Conservation (phyloP, 2,113 vertebrate species). For the Ornithorhynchus anatinus region DNA sequence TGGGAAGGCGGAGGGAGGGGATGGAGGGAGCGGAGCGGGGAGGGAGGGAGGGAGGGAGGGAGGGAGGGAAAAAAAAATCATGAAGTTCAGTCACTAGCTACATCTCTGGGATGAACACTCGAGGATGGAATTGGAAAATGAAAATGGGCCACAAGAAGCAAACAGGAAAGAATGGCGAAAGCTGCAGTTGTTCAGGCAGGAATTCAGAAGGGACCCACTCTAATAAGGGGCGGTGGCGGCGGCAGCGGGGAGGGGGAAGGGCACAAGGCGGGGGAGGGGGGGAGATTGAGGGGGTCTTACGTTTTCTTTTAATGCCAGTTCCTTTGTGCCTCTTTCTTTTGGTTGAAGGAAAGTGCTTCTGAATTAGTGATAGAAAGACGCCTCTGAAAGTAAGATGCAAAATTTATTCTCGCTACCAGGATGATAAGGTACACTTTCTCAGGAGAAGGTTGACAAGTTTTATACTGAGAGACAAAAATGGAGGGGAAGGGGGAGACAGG, state of each 20-base stretch:
- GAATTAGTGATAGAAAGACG: conserved; percentile 94
- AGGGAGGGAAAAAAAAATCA: not conserved
- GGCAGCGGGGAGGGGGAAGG: not conserved
- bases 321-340: conserved; percentile 91
- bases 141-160: not conserved
- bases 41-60: not conserved
- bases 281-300: conserved; percentile 70
- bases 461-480: not conserved
- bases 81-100: not conserved
- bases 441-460: not conserved
- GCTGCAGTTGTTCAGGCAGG: too few relatives aligned
- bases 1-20: not conserved
- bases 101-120: not conserved
- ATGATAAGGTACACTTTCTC: not conserved
- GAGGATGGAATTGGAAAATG: not conserved
- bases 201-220: too few relatives aligned
- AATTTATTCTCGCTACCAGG: conserved; percentile 44
- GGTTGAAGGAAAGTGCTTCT: conserved; percentile 95
- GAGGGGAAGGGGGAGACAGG: not conserved
- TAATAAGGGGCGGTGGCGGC: too few relatives aligned
- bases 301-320: conserved; percentile 87
- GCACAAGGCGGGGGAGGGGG: not conserved
- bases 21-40: not conserved
- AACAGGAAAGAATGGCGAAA: not conserved
- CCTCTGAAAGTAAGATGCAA: conserved; percentile 79